Base-by-base conservation (phyloP, 2,797 vertebrate genomes). In the Microchirus variegatus region DNA sequence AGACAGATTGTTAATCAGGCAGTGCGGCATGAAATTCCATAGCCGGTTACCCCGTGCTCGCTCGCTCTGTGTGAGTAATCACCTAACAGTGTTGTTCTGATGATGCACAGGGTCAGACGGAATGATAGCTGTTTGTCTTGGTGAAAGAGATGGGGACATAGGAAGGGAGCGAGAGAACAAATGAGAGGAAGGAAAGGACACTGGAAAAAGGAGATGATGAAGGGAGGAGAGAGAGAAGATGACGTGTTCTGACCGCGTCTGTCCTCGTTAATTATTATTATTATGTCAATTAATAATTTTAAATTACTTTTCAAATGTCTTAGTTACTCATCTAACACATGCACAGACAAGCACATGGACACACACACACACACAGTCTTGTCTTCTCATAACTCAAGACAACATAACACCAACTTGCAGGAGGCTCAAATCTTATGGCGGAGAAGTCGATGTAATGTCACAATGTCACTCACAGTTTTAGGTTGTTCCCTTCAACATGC, bases 1-100 rank as follows among this genome's bases (percentile, higher is more conserved):
- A 74, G 67, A 81, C 78, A 84, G 80, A 84, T 70, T 87, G 77
- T 87, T 88, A 85, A 88, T 89, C 78, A 87, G 82, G 52, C 63
- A 8, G 8, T 41, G 64, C 73, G 72, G 75, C 75, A 59, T 80
- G 80, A 85, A 80, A 76, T 77, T 83, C 77, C 81, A 70, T 58
- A 67, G 64, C 59, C 49, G 18, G 59, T 75, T 78, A 75, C 66
- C 72, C 80, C 69, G 42, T 15, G 40, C 40, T 40, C 38, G 11
- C 38, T 13, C 18, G 26, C 62, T 44, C 78, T 69, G n/a, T 0
- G 59, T 59, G 40, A 81, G 69, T 87, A 82, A 87, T 87, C 77
- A 83, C 82, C 63, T 64, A 78, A 83, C 72, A 56, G 60, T 73
- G 78, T 78, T 81, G 75, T 65, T 67, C 64, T 68, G 78, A 81